phyloP scores from a whole-genome alignment of 1,140 invertebrate species.

The Apocrypta bakeri region DNA sequence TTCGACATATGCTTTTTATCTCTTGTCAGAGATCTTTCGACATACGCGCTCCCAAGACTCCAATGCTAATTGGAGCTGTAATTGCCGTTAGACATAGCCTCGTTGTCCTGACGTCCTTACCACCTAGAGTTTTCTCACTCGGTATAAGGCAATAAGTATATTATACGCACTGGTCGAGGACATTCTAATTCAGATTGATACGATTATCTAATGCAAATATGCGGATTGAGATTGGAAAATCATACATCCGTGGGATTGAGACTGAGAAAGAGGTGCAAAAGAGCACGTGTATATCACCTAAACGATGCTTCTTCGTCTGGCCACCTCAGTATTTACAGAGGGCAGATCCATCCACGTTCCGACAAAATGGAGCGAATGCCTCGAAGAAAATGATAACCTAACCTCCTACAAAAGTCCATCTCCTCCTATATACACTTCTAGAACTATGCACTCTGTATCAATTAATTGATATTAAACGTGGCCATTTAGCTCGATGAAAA shows the following conservation, averaged over 20 bases:
- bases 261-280: background rate
- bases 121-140: background rate
- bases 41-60: background rate
- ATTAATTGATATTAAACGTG: slow-evolving; percentile 24
- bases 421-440: background rate
- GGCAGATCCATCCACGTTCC: background rate
- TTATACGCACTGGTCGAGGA: background rate
- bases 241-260: background rate
- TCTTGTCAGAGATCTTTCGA: background rate
- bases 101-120: background rate
- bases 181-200: background rate
- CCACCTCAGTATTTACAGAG: background rate
- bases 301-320: background rate
- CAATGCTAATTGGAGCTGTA: background rate
- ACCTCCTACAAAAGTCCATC: background rate
- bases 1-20: background rate
- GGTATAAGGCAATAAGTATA: background rate
- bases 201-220: background rate
- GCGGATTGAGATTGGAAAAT: too few relatives aligned
- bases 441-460: slow-evolving; percentile 5
- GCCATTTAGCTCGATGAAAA: background rate
- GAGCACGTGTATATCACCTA: background rate
- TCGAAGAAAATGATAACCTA: background rate
- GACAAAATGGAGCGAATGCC: background rate
- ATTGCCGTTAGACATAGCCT: background rate